Evolutionary conservation across 2,113 vertebrate species (phyloP), one percentile per base, ranked within the genome.

Genomic region (Arenaria interpres): DNA sequence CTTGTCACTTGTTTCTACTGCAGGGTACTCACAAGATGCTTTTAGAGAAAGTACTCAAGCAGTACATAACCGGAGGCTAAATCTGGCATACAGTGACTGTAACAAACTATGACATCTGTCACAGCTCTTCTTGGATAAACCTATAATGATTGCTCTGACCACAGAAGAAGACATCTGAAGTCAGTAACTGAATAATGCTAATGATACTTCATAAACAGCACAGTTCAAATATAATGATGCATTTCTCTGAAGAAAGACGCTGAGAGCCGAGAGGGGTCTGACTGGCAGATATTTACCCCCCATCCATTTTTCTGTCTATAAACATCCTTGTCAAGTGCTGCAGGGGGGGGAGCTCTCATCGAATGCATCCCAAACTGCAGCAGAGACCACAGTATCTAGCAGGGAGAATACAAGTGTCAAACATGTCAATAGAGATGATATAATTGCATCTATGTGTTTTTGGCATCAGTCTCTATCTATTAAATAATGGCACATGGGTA

Each of bases 81-180:
- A 90, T 97, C 85, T 85, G 85, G 96, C 80, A 64, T 35, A 43
- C 41, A 28, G 91, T 97, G 98, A 98, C 91, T 68, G 88, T 98
- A 96, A 98, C 94, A 57, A 71, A 11, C 71, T 10, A 14, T 97
- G 98, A 97, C 98, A 98, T 98, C 97, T 98, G 98, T 98, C 98
- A 97, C 95, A 95, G 69, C 96, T 88, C 94, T 75, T 96, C 97
- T 86, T 33, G 53, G 62, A 94, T 74, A 96, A 96, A 51, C 69
- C 88, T 39, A 19, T 82, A 87, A 63, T 50, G 96, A 97, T 97
- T 81, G 90, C 91, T 96, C 67, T 17, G 94, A 90, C 96, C 94
- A 90, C 60, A 95, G 96, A 92, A 88, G 95, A 74, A 11, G 35
- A 90, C 72, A 62, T 86, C 95, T 43, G 77, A 97, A 96, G 83